These are phyloP conservation scores for Cryptosula pallasiana DNA, from an alignment of 2,888 invertebrate species.

Conservation along the genomic window DNA sequence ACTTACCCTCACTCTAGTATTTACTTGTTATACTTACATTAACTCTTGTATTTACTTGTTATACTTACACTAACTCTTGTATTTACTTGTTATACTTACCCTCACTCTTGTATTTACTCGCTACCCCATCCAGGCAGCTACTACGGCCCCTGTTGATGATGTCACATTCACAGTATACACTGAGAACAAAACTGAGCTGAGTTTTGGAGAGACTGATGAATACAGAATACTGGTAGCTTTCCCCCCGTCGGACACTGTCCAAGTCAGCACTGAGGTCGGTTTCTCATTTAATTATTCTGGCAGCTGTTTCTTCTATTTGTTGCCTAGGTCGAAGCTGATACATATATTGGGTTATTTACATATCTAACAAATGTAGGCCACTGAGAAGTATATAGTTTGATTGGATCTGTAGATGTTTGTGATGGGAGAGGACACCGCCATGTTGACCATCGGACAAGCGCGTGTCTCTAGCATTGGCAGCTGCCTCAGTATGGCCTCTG, in stretches of 20 bases:
- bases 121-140: neutral
- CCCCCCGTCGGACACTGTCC: neutral
- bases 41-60: too few species aligned
- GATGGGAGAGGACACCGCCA: neutral
- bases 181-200: neutral
- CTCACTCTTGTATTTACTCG: too few species aligned
- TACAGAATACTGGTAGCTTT: neutral
- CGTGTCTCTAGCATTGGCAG: neutral
- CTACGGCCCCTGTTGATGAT: neutral
- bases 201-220: neutral
- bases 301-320: too few species aligned
- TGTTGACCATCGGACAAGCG: neutral
- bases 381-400: too few species aligned
- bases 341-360: too few species aligned
- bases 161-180: neutral
- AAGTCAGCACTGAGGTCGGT: neutral
- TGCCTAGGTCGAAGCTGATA: too few species aligned
- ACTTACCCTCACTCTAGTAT: too few species aligned
- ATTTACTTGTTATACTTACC: too few species aligned
- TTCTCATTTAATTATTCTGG: too few species aligned
- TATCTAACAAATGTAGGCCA: too few species aligned
- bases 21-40: too few species aligned
- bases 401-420: neutral
- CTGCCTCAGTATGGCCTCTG: neutral
- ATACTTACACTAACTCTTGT: too few species aligned